These are phyloP conservation scores for Strigamia transsilvanica DNA, from an alignment of 2,888 invertebrate species.

Conservation along the genomic window DNA sequence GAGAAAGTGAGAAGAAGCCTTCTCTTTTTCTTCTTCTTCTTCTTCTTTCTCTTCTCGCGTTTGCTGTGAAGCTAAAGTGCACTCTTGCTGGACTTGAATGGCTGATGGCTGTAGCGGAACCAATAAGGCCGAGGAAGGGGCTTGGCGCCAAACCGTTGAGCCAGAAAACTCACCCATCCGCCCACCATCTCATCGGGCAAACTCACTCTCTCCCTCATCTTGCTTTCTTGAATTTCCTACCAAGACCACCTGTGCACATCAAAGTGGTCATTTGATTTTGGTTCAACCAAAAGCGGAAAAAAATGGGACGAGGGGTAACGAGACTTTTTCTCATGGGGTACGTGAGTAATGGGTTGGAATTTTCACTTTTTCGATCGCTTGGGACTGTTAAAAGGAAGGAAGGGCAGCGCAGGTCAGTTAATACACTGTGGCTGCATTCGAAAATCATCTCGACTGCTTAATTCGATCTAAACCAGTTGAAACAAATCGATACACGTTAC, in stretches of 20 bases:
- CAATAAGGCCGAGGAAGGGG: background rate
- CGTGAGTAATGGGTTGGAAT: no score
- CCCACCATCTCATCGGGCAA: slow-evolving; percentile 1
- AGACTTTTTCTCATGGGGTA: no score
- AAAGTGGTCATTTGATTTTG: slow-evolving; percentile 1
- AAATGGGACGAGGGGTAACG: background rate
- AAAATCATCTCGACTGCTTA: no score
- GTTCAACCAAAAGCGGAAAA: background rate
- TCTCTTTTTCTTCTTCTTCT: background rate
- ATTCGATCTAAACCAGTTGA: no score
- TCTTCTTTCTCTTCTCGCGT: background rate
- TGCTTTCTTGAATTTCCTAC: background rate
- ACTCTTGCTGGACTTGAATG: slow-evolving; percentile 27
- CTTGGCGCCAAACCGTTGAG: background rate
- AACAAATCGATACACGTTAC: no score
- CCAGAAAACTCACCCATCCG: slow-evolving; percentile 26
- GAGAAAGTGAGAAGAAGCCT: slow-evolving; percentile 3
- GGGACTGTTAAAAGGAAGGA: no score
- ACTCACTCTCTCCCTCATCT: background rate
- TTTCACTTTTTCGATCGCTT: no score
- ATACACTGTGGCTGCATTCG: no score
- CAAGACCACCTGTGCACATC: background rate
- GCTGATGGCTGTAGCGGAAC: slow-evolving; percentile 30
- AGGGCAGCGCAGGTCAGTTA: no score
- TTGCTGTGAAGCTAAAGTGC: slow-evolving; percentile 4